Conservation (phyloP, 2,113 vertebrate species). For the Falco punctatus region DNA sequence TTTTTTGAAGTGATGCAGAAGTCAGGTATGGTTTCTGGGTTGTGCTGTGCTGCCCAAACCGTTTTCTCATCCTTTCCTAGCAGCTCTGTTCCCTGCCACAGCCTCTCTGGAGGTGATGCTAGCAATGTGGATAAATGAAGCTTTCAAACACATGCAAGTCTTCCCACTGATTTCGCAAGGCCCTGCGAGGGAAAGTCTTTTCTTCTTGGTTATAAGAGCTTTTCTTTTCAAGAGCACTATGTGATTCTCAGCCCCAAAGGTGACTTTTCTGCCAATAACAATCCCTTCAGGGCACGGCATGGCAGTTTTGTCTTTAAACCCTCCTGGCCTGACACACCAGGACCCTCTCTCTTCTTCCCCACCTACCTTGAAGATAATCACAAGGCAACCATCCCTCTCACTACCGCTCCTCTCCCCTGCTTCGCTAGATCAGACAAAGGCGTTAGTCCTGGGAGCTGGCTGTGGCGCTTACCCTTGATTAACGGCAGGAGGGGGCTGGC, state of each 20-base stretch:
- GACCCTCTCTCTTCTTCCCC: background rate
- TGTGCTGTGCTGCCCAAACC: background rate
- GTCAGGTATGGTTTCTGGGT: background rate
- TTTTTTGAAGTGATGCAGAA: background rate
- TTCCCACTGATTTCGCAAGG: background rate
- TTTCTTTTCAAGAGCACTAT: background rate
- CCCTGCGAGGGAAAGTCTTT: background rate
- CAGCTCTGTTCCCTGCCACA: fast-evolving
- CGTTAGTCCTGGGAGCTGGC: background rate
- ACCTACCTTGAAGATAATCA: background rate
- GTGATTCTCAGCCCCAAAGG: background rate
- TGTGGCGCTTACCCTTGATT: background rate
- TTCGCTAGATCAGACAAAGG: background rate
- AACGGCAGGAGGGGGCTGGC: background rate
- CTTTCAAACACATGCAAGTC: background rate
- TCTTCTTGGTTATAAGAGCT: background rate
- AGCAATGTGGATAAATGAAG: background rate
- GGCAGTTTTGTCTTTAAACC: background rate
- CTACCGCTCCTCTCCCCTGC: background rate
- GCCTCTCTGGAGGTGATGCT: background rate
- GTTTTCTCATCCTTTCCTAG: background rate
- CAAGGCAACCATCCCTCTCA: background rate
- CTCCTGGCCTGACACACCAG: background rate
- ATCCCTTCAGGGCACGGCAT: background rate
- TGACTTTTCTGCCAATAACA: background rate